Evolutionary conservation across 2,113 vertebrate genomes (phyloP).

Genomic region (Paraplagusia blochii): DNA sequence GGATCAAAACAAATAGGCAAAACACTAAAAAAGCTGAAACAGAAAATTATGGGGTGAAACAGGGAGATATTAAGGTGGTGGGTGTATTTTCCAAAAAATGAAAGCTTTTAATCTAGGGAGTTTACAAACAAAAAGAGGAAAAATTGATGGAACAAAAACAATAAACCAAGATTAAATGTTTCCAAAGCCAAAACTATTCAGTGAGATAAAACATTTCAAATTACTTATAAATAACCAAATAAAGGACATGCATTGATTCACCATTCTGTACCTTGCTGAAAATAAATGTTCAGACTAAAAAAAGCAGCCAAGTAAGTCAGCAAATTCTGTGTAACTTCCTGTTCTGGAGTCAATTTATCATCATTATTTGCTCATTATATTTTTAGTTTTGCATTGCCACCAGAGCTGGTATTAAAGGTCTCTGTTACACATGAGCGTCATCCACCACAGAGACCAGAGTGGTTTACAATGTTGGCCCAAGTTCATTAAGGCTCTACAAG

Average conservation of each 20-base stretch:
- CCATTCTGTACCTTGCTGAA: slow-evolving; percentile 29
- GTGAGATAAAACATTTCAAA: slow-evolving; percentile 19
- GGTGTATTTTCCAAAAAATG: neutral
- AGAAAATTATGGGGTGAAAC: slow-evolving; percentile 2
- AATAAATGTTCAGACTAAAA: slow-evolving; percentile 25
- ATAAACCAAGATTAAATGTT: neutral
- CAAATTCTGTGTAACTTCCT: slow-evolving; percentile 5
- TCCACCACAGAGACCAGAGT: slow-evolving; percentile 14
- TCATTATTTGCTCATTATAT: slow-evolving; percentile 30
- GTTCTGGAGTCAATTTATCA: slow-evolving; percentile 25
- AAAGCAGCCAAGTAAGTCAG: slow-evolving; percentile 22
- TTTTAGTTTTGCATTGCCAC: slow-evolving; percentile 16
- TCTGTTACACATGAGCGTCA: slow-evolving; percentile 11
- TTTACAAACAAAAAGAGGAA: neutral
- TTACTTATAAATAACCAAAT: slow-evolving; percentile 28
- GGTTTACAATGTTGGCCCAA: slow-evolving; percentile 34
- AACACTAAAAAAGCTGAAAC: slow-evolving; percentile 18
- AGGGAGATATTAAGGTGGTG: neutral
- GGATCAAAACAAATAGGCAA: slow-evolving; percentile 18
- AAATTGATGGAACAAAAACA: neutral
- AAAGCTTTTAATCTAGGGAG: neutral
- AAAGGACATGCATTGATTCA: slow-evolving; percentile 17
- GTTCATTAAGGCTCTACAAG: slow-evolving; percentile 15
- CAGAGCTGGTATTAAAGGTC: slow-evolving; percentile 20
- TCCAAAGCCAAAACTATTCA: slow-evolving; percentile 10